Evolutionary conservation across 2,888 invertebrate species (phyloP), one percentile per base, ranked within the genome.

Genomic region (Nephrocerus scutellatus): DNA sequence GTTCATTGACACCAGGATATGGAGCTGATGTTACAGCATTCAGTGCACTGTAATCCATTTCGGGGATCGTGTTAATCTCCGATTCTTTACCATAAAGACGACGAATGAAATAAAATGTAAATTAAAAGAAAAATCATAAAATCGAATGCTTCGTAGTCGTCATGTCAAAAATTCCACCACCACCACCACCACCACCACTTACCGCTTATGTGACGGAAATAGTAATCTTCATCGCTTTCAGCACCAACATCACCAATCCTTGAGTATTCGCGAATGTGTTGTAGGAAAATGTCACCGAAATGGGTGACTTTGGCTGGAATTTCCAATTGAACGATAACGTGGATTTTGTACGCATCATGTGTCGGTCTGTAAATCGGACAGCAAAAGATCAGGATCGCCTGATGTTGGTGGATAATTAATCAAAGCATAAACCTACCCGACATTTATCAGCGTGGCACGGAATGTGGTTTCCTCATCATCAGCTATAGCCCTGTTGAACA

Each of bases 311-410:
- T 47, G 20, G 45, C 48, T 9, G 57, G 58, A 10, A 66, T 46
- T 30, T 59, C 56, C 21, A 66, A 42, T 14, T 59, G 59, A 4
- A 62, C 48, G 6, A 56, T 45, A 5, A 53, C 56, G 28, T 56
- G 52, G 2, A 56, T 46, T 41, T 57, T 56, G 30, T 50, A 65
- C 5, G 26, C 36, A 41, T 66, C 64, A 12, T 24, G 35, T 5
- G 62, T 62, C 4, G 40, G 52, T 2, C 66, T 66, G 38, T 4
- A 35, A 12, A 2, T 7, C n/a, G n/a, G n/a, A n/a, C n/a, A n/a
- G n/a, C n/a, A n/a, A n/a, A n/a, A n/a, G n/a, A n/a, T n/a, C n/a
- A n/a, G n/a, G n/a, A n/a, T n/a, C n/a, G n/a, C n/a, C n/a, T n/a
- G n/a, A n/a, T n/a, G n/a, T n/a, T n/a, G n/a, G n/a, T n/a, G n/a